Evolutionary conservation across 2,888 invertebrate genomes (phyloP), one percentile per base, ranked within the genome.

Genomic region (Eretmocerus hayati): DNA sequence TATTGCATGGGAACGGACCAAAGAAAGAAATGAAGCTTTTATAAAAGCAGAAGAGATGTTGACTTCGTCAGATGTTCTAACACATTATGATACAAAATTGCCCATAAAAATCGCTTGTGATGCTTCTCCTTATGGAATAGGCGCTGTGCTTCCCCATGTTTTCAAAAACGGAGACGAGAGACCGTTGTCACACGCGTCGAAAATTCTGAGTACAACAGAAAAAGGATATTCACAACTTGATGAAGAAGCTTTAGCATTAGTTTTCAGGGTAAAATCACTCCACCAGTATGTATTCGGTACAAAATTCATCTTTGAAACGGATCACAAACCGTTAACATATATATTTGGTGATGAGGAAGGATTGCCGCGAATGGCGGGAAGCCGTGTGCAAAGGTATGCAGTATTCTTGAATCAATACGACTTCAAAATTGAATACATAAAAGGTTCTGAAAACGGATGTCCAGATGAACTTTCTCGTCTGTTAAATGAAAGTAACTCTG

Each of bases 271-370:
- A 6, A 56, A 58, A 42, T 52, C 50, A n/a, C 60, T 61, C 18
- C 54, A 60, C 16, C 54, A 58, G 26, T 63, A 55, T 40, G 16
- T 64, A 1, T 57, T 48, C 41, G 61, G 59, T 1, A 41, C 52
- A 19, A 21, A 40, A 4, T 61, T 66, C 38, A 59, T 55, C 0
- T 47, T 71, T 2, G 16, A 61, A 5, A 71, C 69, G 2, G 68
- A 71, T 49, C 64, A 69, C 48, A 60, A 67, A 46, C 69, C 73
- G 1, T 52, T 73, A n/a, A 56, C 41, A 4, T 56, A 54, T 21
- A 60, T 72, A 15, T 61, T 70, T 41, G 46, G 50, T 1, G 21
- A 41, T 8, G 52, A 50, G 58, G 50, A 53, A 37, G 53, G 31
- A 31, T 60, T 36, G 55, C 63, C 46, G 19, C 54, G 31, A 36